phyloP scores from a whole-genome alignment of 2,113 vertebrate genomes.

The Otus sunia region DNA sequence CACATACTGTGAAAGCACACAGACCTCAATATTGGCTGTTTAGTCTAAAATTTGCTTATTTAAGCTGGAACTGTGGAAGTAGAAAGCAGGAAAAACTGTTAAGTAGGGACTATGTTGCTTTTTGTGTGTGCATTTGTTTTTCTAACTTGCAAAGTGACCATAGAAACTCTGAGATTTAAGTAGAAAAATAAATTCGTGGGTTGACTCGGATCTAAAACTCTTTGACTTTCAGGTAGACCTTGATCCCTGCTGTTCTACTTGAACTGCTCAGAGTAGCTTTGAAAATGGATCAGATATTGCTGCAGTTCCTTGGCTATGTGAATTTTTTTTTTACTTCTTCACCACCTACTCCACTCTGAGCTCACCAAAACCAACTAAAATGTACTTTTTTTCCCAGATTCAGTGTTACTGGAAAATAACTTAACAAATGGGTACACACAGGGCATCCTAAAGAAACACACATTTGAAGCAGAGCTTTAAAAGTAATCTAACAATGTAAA shows the following conservation, averaged over 20 bases:
- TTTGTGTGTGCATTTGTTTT: neutral
- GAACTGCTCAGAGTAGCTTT: neutral
- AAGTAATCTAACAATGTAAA: neutral
- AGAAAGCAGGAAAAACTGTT: neutral
- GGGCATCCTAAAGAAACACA: neutral
- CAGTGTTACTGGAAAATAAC: neutral
- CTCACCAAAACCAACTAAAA: neutral
- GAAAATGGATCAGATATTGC: neutral
- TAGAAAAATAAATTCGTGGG: neutral
- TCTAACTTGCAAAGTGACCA: neutral
- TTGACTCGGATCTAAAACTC: neutral
- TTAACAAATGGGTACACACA: neutral
- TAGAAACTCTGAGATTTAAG: neutral
- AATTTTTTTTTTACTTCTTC: neutral
- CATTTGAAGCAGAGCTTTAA: neutral
- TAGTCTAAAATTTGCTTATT: neutral
- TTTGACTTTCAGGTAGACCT: neutral
- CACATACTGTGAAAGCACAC: neutral
- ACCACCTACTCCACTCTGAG: neutral
- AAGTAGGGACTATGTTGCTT: neutral
- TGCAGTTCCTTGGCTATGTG: neutral
- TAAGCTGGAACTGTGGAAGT: neutral
- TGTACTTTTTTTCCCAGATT: neutral
- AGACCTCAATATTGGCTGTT: neutral
- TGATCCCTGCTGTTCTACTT: neutral